Base-by-base conservation (phyloP, 2,888 invertebrate genomes). In the Minunthozetes semirufus region DNA sequence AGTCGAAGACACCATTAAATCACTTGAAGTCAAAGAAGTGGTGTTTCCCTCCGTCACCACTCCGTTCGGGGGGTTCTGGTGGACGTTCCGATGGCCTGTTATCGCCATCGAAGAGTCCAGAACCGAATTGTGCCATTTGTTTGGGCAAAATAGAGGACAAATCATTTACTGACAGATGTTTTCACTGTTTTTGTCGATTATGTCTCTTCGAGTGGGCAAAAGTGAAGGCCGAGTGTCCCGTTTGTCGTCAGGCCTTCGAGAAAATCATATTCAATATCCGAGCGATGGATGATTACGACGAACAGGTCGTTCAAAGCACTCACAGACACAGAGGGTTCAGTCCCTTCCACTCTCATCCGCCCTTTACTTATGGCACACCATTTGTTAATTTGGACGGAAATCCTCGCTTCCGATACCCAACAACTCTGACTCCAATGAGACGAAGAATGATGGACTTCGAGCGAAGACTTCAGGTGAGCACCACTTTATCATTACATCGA, bases 181-280 rank as follows among this genome's bases (percentile, higher is more conserved):
- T 92, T 82, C 96, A 97, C 83, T 90, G 91, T 82, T 97, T 96
- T 83, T 97, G 96, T 83, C 96, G 94, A 82, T 89, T 89, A 78
- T 97, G 96, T 82, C 86, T 97, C 42, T 84, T 93, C 77, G 92
- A 93, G 81, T 97, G 96, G 96, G 94, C 94, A 75, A 94, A 91
- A 90, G 90, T 94, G 17, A 95, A 94, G 84, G 88, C 94, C 0
- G 94, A 91, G 81, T 95, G 95, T 83, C 97, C 97, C 0, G 85
- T 97, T 0, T 97, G 97, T 83, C 96, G 97, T 82, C 92, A 93
- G 82, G 87, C 88, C 4, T 96, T 96, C 83, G 90, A 89, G 80
- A 90, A 91, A 9, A 96, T 96, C 76, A 92, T 95, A 77, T 93
- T 95, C 84, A 94, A 93, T 87, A 91, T 95, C 4, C 88, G 90